Percentiles rank a stretch among this genome's conserved stretches.
Conservation (phyloP, 2,888 invertebrate species). For the Caenorhabditis doughertyi region DNA sequence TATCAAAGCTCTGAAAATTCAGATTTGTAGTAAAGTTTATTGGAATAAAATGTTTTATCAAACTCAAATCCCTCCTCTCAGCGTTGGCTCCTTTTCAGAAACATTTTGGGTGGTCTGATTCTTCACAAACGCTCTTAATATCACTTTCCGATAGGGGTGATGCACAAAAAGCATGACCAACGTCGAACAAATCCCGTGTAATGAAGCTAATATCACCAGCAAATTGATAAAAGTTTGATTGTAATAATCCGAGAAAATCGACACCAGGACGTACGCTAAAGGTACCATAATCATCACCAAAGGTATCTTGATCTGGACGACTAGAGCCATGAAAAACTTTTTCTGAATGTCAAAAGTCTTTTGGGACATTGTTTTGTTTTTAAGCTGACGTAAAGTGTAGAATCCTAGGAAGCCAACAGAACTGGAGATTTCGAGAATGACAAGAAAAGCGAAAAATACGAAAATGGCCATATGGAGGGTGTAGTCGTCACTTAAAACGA, state of each 20-base stretch:
- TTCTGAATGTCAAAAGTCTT: slow-evolving; percentile 22
- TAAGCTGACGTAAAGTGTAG: not conserved
- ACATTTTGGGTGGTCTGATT: too few relatives aligned
- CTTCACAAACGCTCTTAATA: too few relatives aligned
- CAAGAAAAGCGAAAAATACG: not conserved
- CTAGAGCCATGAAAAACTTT: slow-evolving; percentile 17
- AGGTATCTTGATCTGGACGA: not conserved
- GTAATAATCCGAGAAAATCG: not conserved
- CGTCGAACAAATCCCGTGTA: not conserved
- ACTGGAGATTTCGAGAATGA: too few relatives aligned
- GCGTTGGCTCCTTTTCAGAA: too few relatives aligned
- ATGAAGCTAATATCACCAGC: not conserved
- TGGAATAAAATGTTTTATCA: too few relatives aligned
- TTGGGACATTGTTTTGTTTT: not conserved
- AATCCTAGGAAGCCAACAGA: not conserved
- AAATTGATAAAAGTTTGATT: slow-evolving; percentile 1
- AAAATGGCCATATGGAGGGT: not conserved
- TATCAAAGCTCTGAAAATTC: too few relatives aligned
- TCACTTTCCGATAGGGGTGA: slow-evolving; percentile 3
- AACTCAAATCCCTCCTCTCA: too few relatives aligned
- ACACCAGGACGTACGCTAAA: not conserved
- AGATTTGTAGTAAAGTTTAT: too few relatives aligned
- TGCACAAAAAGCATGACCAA: not conserved
- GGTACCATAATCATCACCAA: not conserved
- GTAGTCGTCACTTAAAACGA: not conserved